Conservation (phyloP, 2,797 vertebrate genomes). For the Hypotaenidia okinawae region DNA sequence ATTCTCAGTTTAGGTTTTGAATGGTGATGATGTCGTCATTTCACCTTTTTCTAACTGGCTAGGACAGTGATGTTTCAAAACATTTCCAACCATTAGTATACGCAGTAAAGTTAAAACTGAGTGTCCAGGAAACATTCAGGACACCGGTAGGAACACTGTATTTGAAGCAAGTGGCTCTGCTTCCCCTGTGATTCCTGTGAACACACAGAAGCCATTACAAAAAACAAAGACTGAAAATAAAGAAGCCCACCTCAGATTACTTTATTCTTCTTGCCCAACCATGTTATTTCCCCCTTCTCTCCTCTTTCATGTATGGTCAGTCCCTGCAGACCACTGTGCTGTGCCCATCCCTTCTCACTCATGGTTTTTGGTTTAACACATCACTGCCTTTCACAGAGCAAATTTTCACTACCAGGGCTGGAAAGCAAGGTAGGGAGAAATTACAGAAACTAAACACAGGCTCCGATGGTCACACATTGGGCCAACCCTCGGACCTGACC, state of each 20-base stretch:
- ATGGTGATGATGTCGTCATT: background rate
- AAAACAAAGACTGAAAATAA: background rate
- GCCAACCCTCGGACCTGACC: background rate
- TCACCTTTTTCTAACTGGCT: background rate
- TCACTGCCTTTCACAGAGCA: background rate
- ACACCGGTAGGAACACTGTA: rapidly evolving
- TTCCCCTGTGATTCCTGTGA: background rate
- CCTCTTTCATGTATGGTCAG: background rate
- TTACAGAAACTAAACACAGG: background rate
- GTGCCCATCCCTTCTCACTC: background rate
- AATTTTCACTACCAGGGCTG: background rate
- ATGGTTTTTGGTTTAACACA: rapidly evolving
- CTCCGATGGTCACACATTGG: background rate
- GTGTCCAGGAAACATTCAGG: background rate
- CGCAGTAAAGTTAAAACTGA: conserved; percentile 6
- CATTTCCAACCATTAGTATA: background rate
- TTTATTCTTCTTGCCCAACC: background rate
- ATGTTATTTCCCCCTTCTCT: background rate
- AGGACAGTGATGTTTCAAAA: background rate
- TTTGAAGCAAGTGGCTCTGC: background rate
- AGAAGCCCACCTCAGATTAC: background rate
- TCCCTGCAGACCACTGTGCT: background rate
- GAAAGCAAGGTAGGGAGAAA: background rate
- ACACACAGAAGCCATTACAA: background rate
- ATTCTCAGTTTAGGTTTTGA: background rate